Evolutionary conservation across 1,140 invertebrate species (phyloP), one percentile per base, ranked within the genome.

Genomic region (Penaeus indicus): DNA sequence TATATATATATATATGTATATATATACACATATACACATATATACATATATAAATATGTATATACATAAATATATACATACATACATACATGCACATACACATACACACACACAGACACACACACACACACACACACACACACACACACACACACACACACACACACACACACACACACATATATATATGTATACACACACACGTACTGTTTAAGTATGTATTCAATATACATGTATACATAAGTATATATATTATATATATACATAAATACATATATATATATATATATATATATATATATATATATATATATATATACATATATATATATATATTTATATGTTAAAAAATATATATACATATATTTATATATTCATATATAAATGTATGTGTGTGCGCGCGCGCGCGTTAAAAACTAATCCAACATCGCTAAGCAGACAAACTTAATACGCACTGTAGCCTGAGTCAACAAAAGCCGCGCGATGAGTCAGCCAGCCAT

Each of bases 331-430:
- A 8, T 42, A 8, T 72, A 8, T 72, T n/a, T 67, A 67, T 67
- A 67, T 67, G 27, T 18, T 7, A n/a, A 67, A n/a, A 67, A n/a
- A n/a, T 72, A n/a, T 72, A n/a, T 3, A 3, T 72, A n/a, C 25
- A n/a, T 72, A n/a, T 72, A n/a, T 72, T 13, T 72, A n/a, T 72
- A n/a, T 72, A n/a, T 72, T 13, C 21, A n/a, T 72, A n/a, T 72
- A n/a, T 72, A 7, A 2, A 19, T 75, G 8, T 25, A 21, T 75
- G 38, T n/a, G 21, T 75, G 69, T 75, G 69, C 10, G 69, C 32
- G 69, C 27, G 13, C 3, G n/a, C 22, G n/a, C 22, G 11, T 72
- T 42, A 8, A 42, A 42, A 42, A 42, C 5, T 54, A 13, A 54
- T 54, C 1, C 54, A 54, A 16, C 10, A 54, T 54, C 5, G 10